Evolutionary conservation across 1,140 invertebrate genomes (phyloP).

Genomic region (Ganaspis sp.): DNA sequence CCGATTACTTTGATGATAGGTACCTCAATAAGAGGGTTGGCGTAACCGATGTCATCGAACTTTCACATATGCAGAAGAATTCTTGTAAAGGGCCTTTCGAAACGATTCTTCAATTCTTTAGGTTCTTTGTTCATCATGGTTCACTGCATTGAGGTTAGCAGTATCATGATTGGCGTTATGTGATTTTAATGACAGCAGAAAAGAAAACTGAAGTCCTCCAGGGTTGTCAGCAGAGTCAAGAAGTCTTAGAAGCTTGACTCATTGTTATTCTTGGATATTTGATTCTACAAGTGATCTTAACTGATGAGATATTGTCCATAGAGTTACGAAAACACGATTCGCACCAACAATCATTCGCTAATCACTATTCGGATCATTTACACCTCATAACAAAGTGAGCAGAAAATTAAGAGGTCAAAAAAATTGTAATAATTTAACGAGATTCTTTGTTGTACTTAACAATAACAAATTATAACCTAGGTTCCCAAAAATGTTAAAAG

Average conservation of each 20-base stretch:
- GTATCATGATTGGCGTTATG: not conserved
- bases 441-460: too few species aligned
- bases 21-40: conserved; percentile 17
- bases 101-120: not conserved
- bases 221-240: not conserved
- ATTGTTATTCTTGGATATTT: not conserved
- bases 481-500: too few species aligned
- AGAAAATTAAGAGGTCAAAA: too few species aligned
- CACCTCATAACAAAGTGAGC: too few species aligned
- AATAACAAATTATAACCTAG: too few species aligned
- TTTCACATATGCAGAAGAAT: not conserved
- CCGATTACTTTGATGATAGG: conserved; percentile 50
- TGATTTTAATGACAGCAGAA: conserved; percentile 23
- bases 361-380: too few species aligned
- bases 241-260: not conserved
- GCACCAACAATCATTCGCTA: too few species aligned
- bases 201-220: not conserved
- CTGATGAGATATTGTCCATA: not conserved
- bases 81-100: not conserved
- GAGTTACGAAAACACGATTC: not conserved
- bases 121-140: not conserved
- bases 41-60: not conserved
- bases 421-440: too few species aligned
- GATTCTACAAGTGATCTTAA: not conserved
- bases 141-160: conserved; percentile 5